These are phyloP conservation scores for Paracentrotus lividus DNA, from an alignment of 53 echinoderm and acorn worm genomes.

Conservation along the genomic window DNA sequence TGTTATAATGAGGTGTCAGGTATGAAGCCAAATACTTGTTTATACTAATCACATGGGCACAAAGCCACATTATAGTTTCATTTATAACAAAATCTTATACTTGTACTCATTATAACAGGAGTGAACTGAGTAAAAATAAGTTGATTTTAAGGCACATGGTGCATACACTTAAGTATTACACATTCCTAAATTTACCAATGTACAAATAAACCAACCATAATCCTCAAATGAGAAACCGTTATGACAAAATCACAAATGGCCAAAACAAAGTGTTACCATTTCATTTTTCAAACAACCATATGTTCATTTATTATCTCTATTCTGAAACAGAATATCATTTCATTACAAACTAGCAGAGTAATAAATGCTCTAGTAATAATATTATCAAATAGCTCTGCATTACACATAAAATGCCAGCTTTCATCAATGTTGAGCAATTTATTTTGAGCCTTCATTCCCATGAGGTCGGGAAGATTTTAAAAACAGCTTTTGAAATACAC, in stretches of 20 bases:
- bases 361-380: background rate
- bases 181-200: too few relatives aligned
- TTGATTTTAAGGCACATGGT: too few relatives aligned
- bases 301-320: background rate
- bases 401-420: background rate
- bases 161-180: too few relatives aligned
- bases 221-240: too few relatives aligned
- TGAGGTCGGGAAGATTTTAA: background rate
- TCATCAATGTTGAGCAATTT: background rate
- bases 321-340: background rate
- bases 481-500: background rate
- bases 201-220: too few relatives aligned
- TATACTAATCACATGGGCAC: too few relatives aligned
- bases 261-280: background rate
- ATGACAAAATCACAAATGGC: background rate
- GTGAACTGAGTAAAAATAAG: too few relatives aligned
- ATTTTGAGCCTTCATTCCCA: background rate
- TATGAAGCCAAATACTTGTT: too few relatives aligned
- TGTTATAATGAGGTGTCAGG: too few relatives aligned
- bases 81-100: too few relatives aligned
- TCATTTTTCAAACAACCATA: slow-evolving; percentile 25
- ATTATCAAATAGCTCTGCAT: background rate
- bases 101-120: too few relatives aligned
- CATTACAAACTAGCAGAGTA: background rate
- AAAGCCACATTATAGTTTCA: too few relatives aligned